These are phyloP conservation scores for Anser brachyrhynchus DNA, from an alignment of 2,113 vertebrate species.

Conservation along the genomic window DNA sequence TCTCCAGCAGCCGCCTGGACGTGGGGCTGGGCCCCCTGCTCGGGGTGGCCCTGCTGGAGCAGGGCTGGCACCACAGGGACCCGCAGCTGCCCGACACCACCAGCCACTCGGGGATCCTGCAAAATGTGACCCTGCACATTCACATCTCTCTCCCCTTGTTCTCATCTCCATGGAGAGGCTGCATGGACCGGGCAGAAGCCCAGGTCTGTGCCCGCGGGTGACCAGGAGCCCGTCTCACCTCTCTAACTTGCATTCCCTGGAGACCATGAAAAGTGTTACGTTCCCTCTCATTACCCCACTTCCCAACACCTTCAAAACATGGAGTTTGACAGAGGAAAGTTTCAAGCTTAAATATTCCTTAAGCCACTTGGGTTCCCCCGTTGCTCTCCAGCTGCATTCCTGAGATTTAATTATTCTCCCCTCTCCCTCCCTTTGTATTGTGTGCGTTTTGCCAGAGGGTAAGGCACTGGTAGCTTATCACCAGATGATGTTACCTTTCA, in stretches of 20 bases:
- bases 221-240: not conserved
- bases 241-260: not conserved
- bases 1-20: too few relatives aligned
- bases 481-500: slow-evolving; percentile 21
- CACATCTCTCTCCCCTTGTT: not conserved
- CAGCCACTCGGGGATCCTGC: not conserved
- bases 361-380: not conserved
- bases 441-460: not conserved
- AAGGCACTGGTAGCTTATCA: not conserved
- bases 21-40: too few relatives aligned
- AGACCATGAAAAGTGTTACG: not conserved
- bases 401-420: not conserved
- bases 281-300: not conserved
- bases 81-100: not conserved
- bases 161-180: not conserved
- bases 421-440: not conserved
- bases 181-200: not conserved
- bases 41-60: too few relatives aligned
- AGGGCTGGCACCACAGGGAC: not conserved
- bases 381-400: not conserved
- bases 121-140: not conserved
- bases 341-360: not conserved
- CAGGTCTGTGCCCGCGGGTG: not conserved
- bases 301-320: not conserved
- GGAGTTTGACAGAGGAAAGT: not conserved